phyloP scores from a whole-genome alignment of 1,140 invertebrate species.

The Drosophila nigrodunni region DNA sequence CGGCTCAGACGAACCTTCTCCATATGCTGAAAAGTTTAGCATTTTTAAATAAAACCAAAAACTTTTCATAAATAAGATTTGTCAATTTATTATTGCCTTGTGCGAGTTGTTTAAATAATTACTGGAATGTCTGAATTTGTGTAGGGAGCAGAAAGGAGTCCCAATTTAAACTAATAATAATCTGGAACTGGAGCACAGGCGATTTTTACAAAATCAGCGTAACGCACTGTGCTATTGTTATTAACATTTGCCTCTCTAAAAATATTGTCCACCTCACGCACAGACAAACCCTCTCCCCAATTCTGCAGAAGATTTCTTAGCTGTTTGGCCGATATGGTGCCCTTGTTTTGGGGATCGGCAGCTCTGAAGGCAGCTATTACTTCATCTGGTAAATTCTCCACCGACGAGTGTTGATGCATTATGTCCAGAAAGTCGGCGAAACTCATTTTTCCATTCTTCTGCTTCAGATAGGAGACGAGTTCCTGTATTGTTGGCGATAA shows the following conservation, averaged over 20 bases:
- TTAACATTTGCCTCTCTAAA: slow-evolving; percentile 96
- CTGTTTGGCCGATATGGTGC: slow-evolving; percentile 92
- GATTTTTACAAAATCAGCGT: slow-evolving; percentile 97
- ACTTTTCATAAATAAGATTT: slow-evolving; percentile 55
- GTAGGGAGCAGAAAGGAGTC: neutral
- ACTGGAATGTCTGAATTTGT: slow-evolving; percentile 50
- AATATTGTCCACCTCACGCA: slow-evolving; percentile 97
- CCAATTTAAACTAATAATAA: slow-evolving; percentile 89
- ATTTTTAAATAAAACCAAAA: slow-evolving; percentile 56
- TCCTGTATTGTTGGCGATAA: slow-evolving; percentile 97
- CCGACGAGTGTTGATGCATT: slow-evolving; percentile 95
- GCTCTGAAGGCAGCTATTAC: slow-evolving; percentile 95
- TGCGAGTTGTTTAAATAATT: slow-evolving; percentile 45
- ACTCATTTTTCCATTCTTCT: slow-evolving; percentile 95
- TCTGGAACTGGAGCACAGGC: slow-evolving; percentile 97
- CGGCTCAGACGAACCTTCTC: slow-evolving; percentile 36
- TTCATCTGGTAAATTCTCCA: slow-evolving; percentile 95
- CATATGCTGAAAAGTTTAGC: slow-evolving; percentile 43
- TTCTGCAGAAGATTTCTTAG: slow-evolving; percentile 94
- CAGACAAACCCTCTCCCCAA: slow-evolving; percentile 95
- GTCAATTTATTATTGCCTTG: slow-evolving; percentile 51
- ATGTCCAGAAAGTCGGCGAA: slow-evolving; percentile 98
- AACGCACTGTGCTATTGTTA: slow-evolving; percentile 92
- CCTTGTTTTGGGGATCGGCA: slow-evolving; percentile 90
- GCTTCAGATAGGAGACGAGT: slow-evolving; percentile 93